Percentiles rank a stretch among this genome's conserved stretches.
phyloP scores from a whole-genome alignment of 2,113 vertebrate genomes.

The Neodon shergylaensis region DNA sequence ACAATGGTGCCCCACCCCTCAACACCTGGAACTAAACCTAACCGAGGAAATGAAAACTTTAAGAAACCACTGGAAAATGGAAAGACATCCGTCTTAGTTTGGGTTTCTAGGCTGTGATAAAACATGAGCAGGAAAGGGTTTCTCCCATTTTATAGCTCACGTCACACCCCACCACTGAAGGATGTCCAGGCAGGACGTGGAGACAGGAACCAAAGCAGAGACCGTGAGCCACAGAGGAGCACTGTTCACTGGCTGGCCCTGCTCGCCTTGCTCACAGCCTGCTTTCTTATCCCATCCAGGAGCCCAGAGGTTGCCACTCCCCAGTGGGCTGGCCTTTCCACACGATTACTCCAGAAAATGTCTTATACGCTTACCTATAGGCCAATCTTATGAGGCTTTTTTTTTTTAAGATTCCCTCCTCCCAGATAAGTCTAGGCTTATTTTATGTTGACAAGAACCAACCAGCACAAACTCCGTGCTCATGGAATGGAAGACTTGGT shows the following conservation, averaged over 20 bases:
- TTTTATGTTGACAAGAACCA: background rate
- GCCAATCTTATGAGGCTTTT: background rate
- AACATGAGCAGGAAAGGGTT: background rate
- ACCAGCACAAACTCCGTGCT: background rate
- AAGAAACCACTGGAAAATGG: background rate
- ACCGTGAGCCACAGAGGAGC: background rate
- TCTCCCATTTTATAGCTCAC: background rate
- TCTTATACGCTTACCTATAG: background rate
- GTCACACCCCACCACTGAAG: background rate
- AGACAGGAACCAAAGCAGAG: background rate
- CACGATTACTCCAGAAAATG: background rate
- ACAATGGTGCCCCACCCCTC: background rate
- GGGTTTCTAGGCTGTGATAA: background rate
- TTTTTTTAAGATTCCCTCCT: background rate
- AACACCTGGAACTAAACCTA: background rate
- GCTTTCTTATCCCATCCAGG: background rate
- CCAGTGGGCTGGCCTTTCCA: background rate
- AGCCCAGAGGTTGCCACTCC: background rate
- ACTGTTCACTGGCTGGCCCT: background rate
- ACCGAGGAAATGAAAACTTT: background rate
- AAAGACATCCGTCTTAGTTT: background rate
- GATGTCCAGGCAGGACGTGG: background rate
- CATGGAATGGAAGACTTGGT: background rate
- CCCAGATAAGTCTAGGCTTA: background rate
- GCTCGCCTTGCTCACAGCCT: no score